Percentiles rank a stretch among this genome's conserved stretches.
These are phyloP conservation scores for Rhagonycha fulva DNA, from an alignment of 2,888 invertebrate genomes.

Conservation along the genomic window DNA sequence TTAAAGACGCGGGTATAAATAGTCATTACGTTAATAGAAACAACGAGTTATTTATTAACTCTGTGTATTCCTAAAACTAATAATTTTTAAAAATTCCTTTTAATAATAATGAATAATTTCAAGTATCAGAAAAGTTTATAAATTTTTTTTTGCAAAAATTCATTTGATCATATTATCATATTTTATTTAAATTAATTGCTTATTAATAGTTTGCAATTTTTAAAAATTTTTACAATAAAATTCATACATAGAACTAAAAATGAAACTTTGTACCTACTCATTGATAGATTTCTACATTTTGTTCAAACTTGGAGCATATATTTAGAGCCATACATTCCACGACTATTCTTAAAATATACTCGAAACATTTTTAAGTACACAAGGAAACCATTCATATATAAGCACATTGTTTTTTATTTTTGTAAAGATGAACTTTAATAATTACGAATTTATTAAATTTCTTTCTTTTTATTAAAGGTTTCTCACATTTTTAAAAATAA, in stretches of 20 bases:
- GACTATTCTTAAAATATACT: conserved; percentile 10
- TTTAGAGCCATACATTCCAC: conserved; percentile 15
- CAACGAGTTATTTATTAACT: conserved; percentile 10
- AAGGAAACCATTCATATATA: not conserved
- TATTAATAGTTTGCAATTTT: too few species aligned
- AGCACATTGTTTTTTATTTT: not conserved
- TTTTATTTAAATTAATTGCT: too few species aligned
- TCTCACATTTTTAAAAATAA: too few species aligned
- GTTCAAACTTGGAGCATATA: not conserved
- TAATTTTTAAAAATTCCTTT: not conserved
- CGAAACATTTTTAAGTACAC: not conserved
- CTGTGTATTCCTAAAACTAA: not conserved
- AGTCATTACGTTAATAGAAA: conserved; percentile 13
- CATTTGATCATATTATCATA: too few species aligned
- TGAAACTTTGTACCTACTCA: not conserved
- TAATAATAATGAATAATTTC: not conserved
- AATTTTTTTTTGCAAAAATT: not conserved
- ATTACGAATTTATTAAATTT: not conserved
- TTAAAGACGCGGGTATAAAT: conserved; percentile 17
- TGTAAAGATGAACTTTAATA: not conserved
- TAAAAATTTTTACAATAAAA: too few species aligned
- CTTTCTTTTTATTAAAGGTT: too few species aligned
- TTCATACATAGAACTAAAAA: not conserved
- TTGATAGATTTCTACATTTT: not conserved
- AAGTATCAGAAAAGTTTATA: not conserved